Evolutionary conservation across 1,140 invertebrate genomes (phyloP).

Genomic region (Samia ricini): DNA sequence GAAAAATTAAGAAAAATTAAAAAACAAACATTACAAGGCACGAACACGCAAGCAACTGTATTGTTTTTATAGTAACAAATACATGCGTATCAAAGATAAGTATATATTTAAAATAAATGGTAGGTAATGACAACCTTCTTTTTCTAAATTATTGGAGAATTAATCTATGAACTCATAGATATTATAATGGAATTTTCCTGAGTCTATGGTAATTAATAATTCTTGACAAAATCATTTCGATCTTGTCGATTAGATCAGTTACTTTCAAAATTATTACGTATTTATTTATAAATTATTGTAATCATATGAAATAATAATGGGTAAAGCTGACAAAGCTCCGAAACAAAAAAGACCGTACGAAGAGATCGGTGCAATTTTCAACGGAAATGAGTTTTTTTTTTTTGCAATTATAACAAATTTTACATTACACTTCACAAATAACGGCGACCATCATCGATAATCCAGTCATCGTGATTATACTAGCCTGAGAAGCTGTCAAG

Average conservation of each 20-base stretch:
- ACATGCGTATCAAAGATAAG: too few species aligned
- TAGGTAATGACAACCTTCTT: background rate
- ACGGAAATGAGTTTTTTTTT: slow-evolving; percentile 57
- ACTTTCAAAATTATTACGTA: background rate
- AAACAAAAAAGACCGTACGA: slow-evolving; percentile 51
- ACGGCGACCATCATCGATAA: too few species aligned
- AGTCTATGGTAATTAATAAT: too few species aligned
- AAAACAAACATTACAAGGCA: too few species aligned
- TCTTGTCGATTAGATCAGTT: background rate
- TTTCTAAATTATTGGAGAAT: background rate
- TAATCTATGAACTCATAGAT: background rate
- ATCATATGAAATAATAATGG: background rate
- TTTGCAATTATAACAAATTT: background rate
- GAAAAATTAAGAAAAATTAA: too few species aligned
- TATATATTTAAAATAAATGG: background rate
- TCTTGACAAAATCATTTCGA: background rate
- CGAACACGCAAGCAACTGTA: too few species aligned
- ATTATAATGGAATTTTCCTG: background rate
- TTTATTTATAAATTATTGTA: background rate
- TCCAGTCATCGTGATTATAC: too few species aligned
- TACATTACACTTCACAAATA: too few species aligned
- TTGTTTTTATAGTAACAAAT: too few species aligned
- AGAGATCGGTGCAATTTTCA: slow-evolving; percentile 67
- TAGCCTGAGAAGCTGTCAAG: too few species aligned
- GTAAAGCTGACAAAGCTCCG: background rate